phyloP scores from a whole-genome alignment of 1,140 invertebrate species.

The Diachasma alloeum region DNA sequence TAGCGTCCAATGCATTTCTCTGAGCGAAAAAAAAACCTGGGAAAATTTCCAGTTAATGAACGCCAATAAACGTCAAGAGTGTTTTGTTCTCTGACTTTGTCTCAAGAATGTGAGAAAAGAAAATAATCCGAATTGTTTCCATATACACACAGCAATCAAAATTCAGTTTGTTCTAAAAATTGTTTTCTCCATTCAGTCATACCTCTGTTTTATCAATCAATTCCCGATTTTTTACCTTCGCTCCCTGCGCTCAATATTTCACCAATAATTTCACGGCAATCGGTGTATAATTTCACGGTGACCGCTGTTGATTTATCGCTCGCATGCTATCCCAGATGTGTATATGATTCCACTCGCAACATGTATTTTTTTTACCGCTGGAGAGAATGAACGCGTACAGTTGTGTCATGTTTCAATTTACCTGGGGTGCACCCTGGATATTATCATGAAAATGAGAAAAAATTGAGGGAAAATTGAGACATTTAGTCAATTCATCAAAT shows the following conservation, averaged over 20 bases:
- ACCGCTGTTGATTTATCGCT: constrained; percentile 9
- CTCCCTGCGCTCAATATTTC: constrained; percentile 2
- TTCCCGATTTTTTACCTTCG: neutral
- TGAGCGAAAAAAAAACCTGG: no score
- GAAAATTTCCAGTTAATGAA: no score
- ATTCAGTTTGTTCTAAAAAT: no score
- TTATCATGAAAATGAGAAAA: neutral
- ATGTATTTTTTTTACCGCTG: neutral
- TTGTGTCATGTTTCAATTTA: neutral
- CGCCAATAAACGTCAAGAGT: no score
- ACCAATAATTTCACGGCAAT: constrained; percentile 25
- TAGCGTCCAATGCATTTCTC: no score
- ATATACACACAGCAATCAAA: no score
- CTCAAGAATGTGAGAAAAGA: no score
- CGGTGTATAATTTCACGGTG: constrained; percentile 22
- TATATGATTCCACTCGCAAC: neutral
- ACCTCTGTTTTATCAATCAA: no score
- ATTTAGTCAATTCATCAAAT: no score
- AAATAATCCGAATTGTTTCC: no score
- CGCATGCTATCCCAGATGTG: neutral
- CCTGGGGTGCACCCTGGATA: neutral
- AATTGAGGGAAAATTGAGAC: neutral
- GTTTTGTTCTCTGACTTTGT: no score
- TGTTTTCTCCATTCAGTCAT: no score
- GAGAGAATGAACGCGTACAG: neutral